phyloP scores from a whole-genome alignment of 2,888 invertebrate genomes.

The Noctua comes region DNA sequence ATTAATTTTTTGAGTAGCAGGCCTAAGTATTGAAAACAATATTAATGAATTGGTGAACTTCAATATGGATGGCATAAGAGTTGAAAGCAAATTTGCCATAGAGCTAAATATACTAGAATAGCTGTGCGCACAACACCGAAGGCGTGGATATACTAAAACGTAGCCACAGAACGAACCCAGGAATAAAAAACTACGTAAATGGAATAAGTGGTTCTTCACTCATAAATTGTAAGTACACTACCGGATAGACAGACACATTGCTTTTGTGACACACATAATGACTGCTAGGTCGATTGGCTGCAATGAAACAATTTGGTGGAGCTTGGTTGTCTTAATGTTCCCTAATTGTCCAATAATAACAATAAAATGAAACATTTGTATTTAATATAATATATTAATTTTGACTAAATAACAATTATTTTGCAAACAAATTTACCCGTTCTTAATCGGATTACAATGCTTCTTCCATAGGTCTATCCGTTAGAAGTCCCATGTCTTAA shows the following conservation, averaged over 20 bases:
- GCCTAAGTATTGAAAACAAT: neutral
- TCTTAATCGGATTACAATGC: neutral
- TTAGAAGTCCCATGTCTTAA: too few relatives aligned
- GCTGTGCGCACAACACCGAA: neutral
- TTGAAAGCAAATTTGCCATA: neutral
- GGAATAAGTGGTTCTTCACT: constrained; percentile 14
- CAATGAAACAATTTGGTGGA: neutral
- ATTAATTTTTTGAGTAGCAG: neutral
- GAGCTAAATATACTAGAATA: neutral
- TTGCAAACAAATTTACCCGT: neutral
- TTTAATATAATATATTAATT: neutral
- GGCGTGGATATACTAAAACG: constrained; percentile 1
- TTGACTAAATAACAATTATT: neutral
- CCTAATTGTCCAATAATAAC: neutral
- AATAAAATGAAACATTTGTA: neutral
- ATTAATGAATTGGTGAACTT: neutral
- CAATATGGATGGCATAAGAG: neutral
- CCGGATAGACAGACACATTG: neutral
- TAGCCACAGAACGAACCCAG: neutral
- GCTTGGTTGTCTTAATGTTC: neutral
- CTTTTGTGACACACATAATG: constrained; percentile 3
- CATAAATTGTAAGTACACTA: neutral
- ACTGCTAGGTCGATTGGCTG: neutral
- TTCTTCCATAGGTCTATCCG: neutral
- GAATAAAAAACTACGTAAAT: constrained; percentile 13